Evolutionary conservation across 2,797 vertebrate genomes (phyloP).

Genomic region (Phaenicophaeus curvirostris): DNA sequence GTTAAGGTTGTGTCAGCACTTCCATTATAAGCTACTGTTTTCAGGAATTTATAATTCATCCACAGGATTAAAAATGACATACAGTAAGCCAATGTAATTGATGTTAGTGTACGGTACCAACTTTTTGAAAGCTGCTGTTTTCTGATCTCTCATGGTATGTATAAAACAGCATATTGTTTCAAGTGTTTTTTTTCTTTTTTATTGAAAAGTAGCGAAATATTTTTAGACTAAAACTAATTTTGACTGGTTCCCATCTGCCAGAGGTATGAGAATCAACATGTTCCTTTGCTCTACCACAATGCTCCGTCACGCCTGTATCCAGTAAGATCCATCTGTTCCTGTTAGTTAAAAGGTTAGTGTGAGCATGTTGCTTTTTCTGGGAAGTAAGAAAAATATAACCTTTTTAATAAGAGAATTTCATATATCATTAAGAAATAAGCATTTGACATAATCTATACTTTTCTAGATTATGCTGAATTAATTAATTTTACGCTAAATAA

Average conservation of each 20-base stretch:
- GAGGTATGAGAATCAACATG: constrained; percentile 46
- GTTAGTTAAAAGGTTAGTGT: constrained; percentile 21
- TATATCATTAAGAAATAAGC: background rate
- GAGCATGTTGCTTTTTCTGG: background rate
- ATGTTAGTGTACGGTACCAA: background rate
- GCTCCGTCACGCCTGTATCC: background rate
- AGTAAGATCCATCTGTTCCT: constrained; percentile 50
- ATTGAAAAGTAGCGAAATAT: background rate
- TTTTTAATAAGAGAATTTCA: background rate
- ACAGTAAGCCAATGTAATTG: background rate
- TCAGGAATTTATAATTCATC: constrained; percentile 71
- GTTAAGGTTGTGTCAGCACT: constrained; percentile 70
- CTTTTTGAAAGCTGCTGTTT: constrained; percentile 21
- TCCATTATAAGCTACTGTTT: constrained; percentile 69
- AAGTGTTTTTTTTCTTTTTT: background rate
- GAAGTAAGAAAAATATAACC: background rate
- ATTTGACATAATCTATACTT: background rate
- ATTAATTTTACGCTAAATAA: background rate
- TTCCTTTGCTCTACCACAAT: constrained; percentile 21
- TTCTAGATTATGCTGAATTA: background rate
- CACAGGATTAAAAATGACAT: constrained; percentile 29
- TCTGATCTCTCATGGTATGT: background rate
- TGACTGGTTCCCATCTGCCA: constrained; percentile 49
- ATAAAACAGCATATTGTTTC: constrained; percentile 14
- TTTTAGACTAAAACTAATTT: constrained; percentile 44